Base-by-base conservation (phyloP, 1,140 invertebrate genomes). In the Ericerus pela region DNA sequence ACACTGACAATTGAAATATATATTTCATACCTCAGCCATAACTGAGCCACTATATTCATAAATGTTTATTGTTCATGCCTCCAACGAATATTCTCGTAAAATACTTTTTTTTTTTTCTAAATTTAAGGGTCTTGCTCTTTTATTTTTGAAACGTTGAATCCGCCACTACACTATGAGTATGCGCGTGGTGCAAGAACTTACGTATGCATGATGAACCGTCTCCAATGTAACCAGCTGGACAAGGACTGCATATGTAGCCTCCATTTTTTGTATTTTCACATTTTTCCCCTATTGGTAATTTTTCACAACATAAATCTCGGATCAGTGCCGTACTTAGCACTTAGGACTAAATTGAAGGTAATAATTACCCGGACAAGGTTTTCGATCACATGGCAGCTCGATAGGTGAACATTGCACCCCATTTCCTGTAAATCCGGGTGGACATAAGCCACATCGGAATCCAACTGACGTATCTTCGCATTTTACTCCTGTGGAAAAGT, bases 371-470 rank as follows among this genome's bases (percentile, higher is more conserved):
- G 41, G 41, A 14, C 41, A 47, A 22, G 41, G 41, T 4, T 47
- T 47, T 4, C 22, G 14, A 47, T 47, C 41, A 14, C 41, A 47
- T 24, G 41, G 41, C 10, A 24, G 10, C 4, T 24, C 41, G 2
- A 16, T 12, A 5, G 41, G 41, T 22, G 20, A 66, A 63, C 89
- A 93, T 8, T 70, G 66, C 0, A 79, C 78, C 16, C 92, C 91
- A 65, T 94, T 89, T 61, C 88, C 87, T n/a, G 81, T 79, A 57
- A 79, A 85, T 10, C 92, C 91, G 55, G 69, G 67, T 0, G 84
- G 81, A 67, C 89, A 94, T 1, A 74, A 65, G 38, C 82, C 80
- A 63, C 89, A 93, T 37, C 79, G 73, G 63, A 80, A 92, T 22
- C 41, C 41, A 66, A 78, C 88, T 0, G 88, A 88, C 6, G 77